Conservation (phyloP, 2,888 invertebrate species). For the Thysanoteuthis rhombus region DNA sequence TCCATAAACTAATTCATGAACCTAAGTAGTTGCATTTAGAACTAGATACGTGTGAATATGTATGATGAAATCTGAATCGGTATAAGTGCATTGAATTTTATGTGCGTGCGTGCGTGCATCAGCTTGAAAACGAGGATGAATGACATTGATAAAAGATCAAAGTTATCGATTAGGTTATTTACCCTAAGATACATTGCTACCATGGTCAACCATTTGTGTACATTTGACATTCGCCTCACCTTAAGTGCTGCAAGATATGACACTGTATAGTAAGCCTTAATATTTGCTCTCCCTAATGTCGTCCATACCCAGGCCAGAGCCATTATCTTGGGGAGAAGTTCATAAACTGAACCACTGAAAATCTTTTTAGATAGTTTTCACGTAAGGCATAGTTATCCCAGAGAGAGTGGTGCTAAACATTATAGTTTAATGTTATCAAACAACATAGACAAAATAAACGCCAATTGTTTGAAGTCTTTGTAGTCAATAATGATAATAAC, state of each 20-base stretch:
- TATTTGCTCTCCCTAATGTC: not conserved
- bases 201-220: not conserved
- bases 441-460: not conserved
- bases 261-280: not conserved
- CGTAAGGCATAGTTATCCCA: not conserved
- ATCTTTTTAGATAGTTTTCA: not conserved
- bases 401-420: not conserved
- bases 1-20: not conserved
- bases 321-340: not conserved
- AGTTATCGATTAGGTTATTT: not conserved
- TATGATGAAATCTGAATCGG: not conserved
- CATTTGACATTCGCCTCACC: not conserved
- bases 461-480: not conserved
- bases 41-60: not conserved
- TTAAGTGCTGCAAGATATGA: not conserved
- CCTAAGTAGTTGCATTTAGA: not conserved
- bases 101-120: not conserved
- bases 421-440: not conserved
- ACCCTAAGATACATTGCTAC: not conserved
- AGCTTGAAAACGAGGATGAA: not conserved
- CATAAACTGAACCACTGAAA: not conserved
- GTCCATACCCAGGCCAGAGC: constrained; percentile 12
- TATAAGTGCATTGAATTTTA: not conserved
- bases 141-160: not conserved
- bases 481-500: not conserved